Evolutionary conservation across 2,888 invertebrate genomes (phyloP).

Genomic region (Calliphora vomitoria): DNA sequence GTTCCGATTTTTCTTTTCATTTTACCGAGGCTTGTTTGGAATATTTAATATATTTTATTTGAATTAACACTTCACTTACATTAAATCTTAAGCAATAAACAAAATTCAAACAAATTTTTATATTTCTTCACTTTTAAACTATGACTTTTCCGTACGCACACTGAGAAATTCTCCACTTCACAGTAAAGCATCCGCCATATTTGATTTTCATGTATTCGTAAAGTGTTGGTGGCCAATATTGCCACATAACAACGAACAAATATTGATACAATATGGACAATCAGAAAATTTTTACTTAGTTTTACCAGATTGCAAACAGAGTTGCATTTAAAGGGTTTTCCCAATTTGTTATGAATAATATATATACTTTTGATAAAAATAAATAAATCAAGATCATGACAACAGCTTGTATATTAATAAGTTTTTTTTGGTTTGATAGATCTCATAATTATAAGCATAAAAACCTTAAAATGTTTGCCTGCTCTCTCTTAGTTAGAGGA

Average conservation of each 20-base stretch:
- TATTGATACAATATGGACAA: slow-evolving; percentile 28
- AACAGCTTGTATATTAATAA: too few relatives aligned
- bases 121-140: slow-evolving; percentile 66
- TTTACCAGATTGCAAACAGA: background rate
- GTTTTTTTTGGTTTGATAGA: too few relatives aligned
- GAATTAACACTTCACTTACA: slow-evolving; percentile 69
- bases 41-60: slow-evolving; percentile 29
- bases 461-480: too few relatives aligned
- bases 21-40: slow-evolving; percentile 14
- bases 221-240: slow-evolving; percentile 51
- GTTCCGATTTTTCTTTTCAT: slow-evolving; percentile 39
- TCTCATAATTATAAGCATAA: too few relatives aligned
- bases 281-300: slow-evolving; percentile 10
- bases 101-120: slow-evolving; percentile 59
- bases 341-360: background rate
- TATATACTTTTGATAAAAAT: too few relatives aligned
- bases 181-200: slow-evolving; percentile 72
- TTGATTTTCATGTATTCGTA: slow-evolving; percentile 72
- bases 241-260: slow-evolving; percentile 30
- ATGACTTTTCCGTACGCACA: slow-evolving; percentile 72
- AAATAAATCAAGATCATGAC: too few relatives aligned
- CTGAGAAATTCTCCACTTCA: slow-evolving; percentile 72
- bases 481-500: too few relatives aligned
- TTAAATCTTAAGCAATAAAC: slow-evolving; percentile 65
- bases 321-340: slow-evolving; percentile 2